Evolutionary conservation across 2,113 vertebrate species (phyloP).

Genomic region (Phaetusa simplex): DNA sequence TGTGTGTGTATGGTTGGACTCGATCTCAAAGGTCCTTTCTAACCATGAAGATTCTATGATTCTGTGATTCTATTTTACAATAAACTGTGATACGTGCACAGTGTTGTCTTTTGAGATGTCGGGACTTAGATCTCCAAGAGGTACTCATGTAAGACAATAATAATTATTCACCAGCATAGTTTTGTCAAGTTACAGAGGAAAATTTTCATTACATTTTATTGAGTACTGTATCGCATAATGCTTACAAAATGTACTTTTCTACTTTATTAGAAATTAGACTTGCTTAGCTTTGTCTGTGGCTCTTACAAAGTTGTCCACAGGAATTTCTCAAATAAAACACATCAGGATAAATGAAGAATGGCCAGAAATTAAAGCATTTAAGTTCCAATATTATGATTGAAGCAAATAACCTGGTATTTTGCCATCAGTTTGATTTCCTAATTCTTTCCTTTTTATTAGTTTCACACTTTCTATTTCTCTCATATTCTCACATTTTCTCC

Average conservation of each 20-base stretch:
- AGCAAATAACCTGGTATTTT: neutral
- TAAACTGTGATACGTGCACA: neutral
- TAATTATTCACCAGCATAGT: neutral
- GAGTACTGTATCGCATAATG: neutral
- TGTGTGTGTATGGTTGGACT: too few species aligned
- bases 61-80: neutral
- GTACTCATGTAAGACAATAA: neutral
- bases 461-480: neutral
- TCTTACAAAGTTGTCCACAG: neutral
- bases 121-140: neutral
- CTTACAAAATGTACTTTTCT: neutral
- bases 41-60: too few species aligned
- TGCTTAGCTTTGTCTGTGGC: neutral
- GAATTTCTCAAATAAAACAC: neutral
- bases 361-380: neutral
- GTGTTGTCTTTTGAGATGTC: neutral
- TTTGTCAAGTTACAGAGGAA: neutral
- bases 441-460: neutral
- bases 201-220: neutral
- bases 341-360: neutral
- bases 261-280: neutral
- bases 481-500: neutral
- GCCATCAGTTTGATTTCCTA: neutral
- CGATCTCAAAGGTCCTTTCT: too few species aligned
- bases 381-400: neutral